Conservation (phyloP, 2,113 vertebrate species). For the Hypomesus transpacificus region DNA sequence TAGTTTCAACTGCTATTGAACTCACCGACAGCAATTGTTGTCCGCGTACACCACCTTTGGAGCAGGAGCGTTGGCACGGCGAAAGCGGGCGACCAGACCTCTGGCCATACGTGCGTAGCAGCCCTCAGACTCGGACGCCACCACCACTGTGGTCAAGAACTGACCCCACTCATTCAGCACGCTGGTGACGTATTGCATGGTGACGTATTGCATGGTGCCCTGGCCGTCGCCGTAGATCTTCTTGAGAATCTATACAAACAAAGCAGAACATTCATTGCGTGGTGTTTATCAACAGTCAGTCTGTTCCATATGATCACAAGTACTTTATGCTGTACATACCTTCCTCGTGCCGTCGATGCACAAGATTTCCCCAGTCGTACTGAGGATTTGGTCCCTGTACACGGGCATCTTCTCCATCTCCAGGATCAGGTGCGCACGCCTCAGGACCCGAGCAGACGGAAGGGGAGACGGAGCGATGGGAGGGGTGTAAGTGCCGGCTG, state of each 20-base stretch:
- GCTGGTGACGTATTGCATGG: not conserved
- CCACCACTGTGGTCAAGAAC: not conserved
- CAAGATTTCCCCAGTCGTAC: conserved; percentile 4
- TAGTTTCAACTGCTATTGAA: not conserved
- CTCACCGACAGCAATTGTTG: not conserved
- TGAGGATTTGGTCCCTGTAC: conserved; percentile 10
- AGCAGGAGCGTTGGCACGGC: not conserved
- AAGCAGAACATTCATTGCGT: not conserved
- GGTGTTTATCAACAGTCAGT: not conserved
- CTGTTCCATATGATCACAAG: not conserved
- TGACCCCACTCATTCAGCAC: not conserved
- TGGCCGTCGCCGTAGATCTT: not conserved
- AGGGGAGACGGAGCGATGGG: conserved; percentile 10
- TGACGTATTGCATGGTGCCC: not conserved
- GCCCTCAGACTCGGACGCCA: not conserved
- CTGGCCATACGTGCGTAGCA: not conserved
- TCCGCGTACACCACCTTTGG: not conserved
- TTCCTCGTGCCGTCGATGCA: not conserved
- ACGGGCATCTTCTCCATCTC: conserved; percentile 15
- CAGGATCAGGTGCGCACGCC: conserved; percentile 16
- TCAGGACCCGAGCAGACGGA: conserved; percentile 6
- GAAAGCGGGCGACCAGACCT: not conserved
- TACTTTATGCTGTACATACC: not conserved
- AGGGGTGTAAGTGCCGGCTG: conserved; percentile 14
- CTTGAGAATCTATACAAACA: not conserved